Conservation (phyloP, 2,113 vertebrate species). For the Carassius gibelio region DNA sequence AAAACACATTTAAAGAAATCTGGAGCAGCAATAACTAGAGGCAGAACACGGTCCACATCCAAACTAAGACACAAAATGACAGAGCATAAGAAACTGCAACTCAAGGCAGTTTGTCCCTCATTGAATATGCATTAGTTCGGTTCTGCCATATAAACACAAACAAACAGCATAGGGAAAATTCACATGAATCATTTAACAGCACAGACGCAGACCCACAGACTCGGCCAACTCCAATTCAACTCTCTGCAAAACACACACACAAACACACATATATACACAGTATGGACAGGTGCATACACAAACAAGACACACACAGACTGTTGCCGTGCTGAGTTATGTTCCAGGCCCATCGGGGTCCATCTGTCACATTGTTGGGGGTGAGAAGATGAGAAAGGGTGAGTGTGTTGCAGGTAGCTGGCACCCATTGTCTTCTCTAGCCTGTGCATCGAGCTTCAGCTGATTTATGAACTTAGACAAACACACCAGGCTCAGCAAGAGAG, state of each 20-base stretch:
- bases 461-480: not conserved
- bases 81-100: not conserved
- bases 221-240: not conserved
- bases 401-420: constrained; percentile 2
- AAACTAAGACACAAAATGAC: not conserved
- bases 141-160: constrained; percentile 4
- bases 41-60: not conserved
- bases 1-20: not conserved
- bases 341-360: constrained; percentile 54
- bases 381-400: constrained; percentile 27
- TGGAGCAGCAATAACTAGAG: not conserved
- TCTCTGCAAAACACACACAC: constrained; percentile 25
- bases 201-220: constrained; percentile 5
- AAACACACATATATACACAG: not conserved
- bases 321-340: constrained; percentile 41
- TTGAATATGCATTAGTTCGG: constrained; percentile 31
- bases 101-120: not conserved
- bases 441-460: not conserved
- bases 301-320: constrained; percentile 38
- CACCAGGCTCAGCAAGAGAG: not conserved
- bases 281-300: constrained; percentile 24
- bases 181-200: constrained; percentile 49
- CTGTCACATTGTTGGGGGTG: constrained; percentile 42
- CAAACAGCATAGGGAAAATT: constrained; percentile 12
- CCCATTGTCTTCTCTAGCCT: not conserved